Evolutionary conservation across 2,113 vertebrate species (phyloP), one percentile per base, ranked within the genome.

Genomic region (Steatornis caripensis): DNA sequence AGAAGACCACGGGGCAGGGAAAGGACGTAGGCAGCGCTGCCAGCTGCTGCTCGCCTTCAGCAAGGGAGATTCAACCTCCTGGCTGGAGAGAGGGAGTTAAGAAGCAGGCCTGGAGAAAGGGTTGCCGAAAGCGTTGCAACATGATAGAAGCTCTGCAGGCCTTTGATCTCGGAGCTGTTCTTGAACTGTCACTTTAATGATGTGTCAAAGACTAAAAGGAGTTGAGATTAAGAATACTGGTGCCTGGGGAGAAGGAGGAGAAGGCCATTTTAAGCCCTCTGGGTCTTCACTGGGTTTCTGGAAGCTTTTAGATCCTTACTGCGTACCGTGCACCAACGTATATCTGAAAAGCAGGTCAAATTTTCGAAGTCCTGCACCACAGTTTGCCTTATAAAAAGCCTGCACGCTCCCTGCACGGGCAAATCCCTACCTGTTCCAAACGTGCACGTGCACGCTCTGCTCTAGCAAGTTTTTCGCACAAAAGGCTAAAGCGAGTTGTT

Each of bases 121-220:
- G 88, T 10, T 94, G 95, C 91, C 21, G n/a, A 95, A 61, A 95
- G 95, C 57, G 0, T 83, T 94, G 94, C 96, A 95, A 93, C 94
- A 93, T 65, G 80, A 95, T 87, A 96, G 96, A 95, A 95, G 95
- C 96, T 95, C 94, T 43, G 90, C 94, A 87, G 92, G 36, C 53
- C 97, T 97, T 95, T 96, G 96, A 96, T 97, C 94, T 97, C 74
- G 0, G 92, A 75, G 92, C 92, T 89, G 94, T n/a, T 95, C 97
- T 96, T 96, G 94, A 96, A 94, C 96, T 94, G 95, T 97, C 97
- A 97, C 95, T 96, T 97, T 96, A 97, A 97, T 96, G 96, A 94
- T 89, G 96, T 97, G 96, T 97, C 95, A 93, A 92, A 92, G 92
- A 97, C 90, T 96, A 84, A 95, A 96, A 95, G 69, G 97, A 75